These are phyloP conservation scores for Littorina saxatilis DNA, from an alignment of 1,140 invertebrate species.

Conservation along the genomic window DNA sequence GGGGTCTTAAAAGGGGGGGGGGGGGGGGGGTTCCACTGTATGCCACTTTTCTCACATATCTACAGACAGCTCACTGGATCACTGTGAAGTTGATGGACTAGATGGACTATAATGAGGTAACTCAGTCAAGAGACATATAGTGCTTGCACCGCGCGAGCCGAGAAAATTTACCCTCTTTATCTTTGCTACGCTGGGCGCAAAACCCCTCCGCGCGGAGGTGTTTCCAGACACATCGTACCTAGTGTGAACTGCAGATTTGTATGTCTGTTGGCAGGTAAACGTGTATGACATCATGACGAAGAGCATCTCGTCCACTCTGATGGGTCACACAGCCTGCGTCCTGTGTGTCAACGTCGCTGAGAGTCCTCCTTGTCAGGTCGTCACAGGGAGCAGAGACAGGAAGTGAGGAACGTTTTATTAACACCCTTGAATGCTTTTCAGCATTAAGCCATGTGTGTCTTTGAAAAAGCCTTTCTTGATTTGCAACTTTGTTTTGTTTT, in stretches of 20 bases:
- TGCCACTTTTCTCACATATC: background rate
- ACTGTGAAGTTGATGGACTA: background rate
- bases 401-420: constrained; percentile 66
- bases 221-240: too few relatives aligned
- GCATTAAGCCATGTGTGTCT: too few relatives aligned
- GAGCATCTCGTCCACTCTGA: constrained; percentile 49
- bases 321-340: constrained; percentile 63
- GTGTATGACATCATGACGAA: constrained; percentile 61
- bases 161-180: too few relatives aligned
- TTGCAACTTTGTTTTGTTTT: too few relatives aligned
- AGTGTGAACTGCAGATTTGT: background rate
- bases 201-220: too few relatives aligned
- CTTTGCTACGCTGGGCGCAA: too few relatives aligned
- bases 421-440: too few relatives aligned
- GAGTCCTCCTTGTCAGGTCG: constrained; percentile 54
- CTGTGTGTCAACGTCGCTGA: constrained; percentile 61
- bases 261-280: constrained; percentile 57
- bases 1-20: too few relatives aligned
- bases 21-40: too few relatives aligned
- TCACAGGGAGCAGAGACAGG: constrained; percentile 68
- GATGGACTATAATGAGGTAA: background rate
- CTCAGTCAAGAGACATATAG: background rate
- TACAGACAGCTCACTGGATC: too few relatives aligned
- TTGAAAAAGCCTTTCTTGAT: too few relatives aligned
- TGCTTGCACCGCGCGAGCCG: too few relatives aligned